phyloP scores from a whole-genome alignment of 2,797 vertebrate species.

The Pseudopleuronectes americanus region DNA sequence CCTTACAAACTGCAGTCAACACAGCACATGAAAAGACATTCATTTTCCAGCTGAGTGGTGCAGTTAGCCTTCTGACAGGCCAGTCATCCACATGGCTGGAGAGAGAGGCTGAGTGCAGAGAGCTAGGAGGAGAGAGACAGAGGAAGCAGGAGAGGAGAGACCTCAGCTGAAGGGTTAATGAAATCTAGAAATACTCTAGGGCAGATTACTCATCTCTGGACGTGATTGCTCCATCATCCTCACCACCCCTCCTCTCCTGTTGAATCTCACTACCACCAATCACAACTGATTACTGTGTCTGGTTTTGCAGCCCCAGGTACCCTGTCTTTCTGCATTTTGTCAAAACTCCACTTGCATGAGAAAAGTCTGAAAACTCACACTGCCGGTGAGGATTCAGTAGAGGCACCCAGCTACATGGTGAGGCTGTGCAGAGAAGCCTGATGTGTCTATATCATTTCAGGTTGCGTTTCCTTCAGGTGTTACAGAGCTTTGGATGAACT shows the following conservation, averaged over 20 bases:
- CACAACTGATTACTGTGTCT: conserved; percentile 56
- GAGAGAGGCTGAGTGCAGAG: conserved; percentile 12
- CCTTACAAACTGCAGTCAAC: not conserved
- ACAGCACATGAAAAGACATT: conserved; percentile 45
- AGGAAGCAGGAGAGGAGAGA: conserved; percentile 23
- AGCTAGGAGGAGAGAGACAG: conserved; percentile 9
- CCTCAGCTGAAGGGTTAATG: conserved; percentile 48
- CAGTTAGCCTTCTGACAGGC: conserved; percentile 59
- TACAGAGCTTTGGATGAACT: conserved; percentile 16
- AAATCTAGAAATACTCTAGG: conserved; percentile 45
- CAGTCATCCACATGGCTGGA: conserved; percentile 46
- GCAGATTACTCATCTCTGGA: conserved; percentile 63
- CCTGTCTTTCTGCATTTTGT: conserved; percentile 44
- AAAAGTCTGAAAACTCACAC: conserved; percentile 23
- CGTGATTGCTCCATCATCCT: conserved; percentile 32
- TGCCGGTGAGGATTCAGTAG: conserved; percentile 17
- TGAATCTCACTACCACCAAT: conserved; percentile 45
- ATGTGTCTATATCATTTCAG: conserved; percentile 17
- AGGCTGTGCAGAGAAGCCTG: not conserved
- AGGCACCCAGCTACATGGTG: not conserved
- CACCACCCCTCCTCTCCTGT: conserved; percentile 27
- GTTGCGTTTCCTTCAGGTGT: conserved; percentile 10
- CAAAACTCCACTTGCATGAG: conserved; percentile 31
- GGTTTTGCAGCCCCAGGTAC: conserved; percentile 43
- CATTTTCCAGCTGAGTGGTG: conserved; percentile 63